A percentile compares a stretch with the other conserved stretches of the same genome.
These are phyloP conservation scores for Bradypodion pumilum DNA, from an alignment of 2,797 vertebrate genomes.

Conservation along the genomic window DNA sequence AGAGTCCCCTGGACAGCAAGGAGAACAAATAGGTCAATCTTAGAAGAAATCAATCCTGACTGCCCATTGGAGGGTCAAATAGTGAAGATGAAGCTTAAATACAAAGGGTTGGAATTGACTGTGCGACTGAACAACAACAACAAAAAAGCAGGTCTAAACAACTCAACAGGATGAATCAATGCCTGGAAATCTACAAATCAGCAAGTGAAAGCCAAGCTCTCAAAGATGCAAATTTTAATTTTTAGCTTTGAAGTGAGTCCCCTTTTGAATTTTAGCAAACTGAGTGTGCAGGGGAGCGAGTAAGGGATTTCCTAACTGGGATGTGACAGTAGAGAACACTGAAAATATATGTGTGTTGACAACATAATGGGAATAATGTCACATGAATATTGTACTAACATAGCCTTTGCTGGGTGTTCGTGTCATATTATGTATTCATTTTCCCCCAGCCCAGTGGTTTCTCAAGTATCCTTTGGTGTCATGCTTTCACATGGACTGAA, in stretches of 20 bases:
- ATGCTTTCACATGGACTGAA: slow-evolving; percentile 42
- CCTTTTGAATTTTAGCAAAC: not conserved
- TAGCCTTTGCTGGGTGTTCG: not conserved
- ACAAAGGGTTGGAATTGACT: too few relatives aligned
- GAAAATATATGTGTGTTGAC: not conserved
- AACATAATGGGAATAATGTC: not conserved
- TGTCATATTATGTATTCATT: not conserved
- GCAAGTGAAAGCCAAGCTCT: not conserved
- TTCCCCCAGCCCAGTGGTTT: not conserved
- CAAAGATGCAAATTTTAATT: too few relatives aligned
- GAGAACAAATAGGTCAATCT: too few relatives aligned
- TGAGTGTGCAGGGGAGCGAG: not conserved
- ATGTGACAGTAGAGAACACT: not conserved
- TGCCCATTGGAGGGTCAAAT: too few relatives aligned
- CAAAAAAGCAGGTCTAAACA: not conserved
- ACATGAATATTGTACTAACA: not conserved
- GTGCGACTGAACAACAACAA: not conserved
- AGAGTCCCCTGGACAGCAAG: too few relatives aligned
- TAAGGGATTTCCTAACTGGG: not conserved
- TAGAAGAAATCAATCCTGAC: too few relatives aligned
- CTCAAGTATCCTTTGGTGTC: not conserved
- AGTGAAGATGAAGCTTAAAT: too few relatives aligned
- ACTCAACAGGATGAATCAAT: not conserved
- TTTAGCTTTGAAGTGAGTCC: not conserved
- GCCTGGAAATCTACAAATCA: not conserved